Percentiles rank a stretch among this genome's conserved stretches.
These are phyloP conservation scores for Poicephalus meyeri DNA, from an alignment of 2,113 vertebrate genomes.

Conservation along the genomic window DNA sequence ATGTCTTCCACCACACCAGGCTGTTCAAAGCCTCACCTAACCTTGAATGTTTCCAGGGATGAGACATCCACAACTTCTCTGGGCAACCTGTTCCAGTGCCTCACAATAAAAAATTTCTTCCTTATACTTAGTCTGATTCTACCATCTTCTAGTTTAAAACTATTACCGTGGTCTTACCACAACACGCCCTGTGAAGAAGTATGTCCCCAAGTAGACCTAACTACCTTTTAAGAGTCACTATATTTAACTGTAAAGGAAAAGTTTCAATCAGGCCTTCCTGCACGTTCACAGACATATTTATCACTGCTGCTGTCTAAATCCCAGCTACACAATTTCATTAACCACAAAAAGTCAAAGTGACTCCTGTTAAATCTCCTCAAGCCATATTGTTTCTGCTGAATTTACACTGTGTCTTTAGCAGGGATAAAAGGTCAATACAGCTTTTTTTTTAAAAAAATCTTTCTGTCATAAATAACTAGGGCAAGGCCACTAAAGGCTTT, in stretches of 20 bases:
- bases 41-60: background rate
- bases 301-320: background rate
- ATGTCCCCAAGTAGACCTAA: background rate
- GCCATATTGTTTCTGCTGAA: slow-evolving; percentile 10
- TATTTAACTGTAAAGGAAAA: background rate
- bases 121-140: background rate
- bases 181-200: background rate
- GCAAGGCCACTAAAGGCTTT: background rate
- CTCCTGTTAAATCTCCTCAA: slow-evolving; percentile 11
- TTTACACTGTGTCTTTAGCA: too few species aligned
- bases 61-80: background rate
- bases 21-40: background rate
- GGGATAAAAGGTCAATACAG: too few species aligned
- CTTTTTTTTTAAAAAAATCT: too few species aligned
- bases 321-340: background rate
- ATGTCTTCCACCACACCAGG: background rate
- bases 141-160: background rate
- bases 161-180: background rate
- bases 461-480: slow-evolving; percentile 7
- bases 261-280: background rate
- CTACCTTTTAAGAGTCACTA: background rate
- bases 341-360: slow-evolving; percentile 8
- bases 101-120: background rate
- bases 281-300: background rate
- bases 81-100: background rate